These are phyloP conservation scores for Lichenostomus cassidix DNA, from an alignment of 2,113 vertebrate species.

Conservation along the genomic window DNA sequence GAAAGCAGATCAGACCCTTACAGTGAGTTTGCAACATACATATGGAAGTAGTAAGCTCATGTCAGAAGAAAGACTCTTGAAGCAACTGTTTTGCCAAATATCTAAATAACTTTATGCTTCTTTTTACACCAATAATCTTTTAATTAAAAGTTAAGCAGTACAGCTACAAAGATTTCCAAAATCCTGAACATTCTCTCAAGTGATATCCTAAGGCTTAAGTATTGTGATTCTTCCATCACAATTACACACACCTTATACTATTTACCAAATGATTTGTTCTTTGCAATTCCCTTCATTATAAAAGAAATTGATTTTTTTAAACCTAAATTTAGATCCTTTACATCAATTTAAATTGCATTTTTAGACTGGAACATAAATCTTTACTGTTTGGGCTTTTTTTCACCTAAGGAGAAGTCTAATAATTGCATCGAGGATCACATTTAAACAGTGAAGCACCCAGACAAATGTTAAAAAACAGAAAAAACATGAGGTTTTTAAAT, in stretches of 20 bases:
- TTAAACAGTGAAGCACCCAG: neutral
- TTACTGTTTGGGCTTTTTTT: neutral
- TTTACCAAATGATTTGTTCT: neutral
- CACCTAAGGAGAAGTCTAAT: neutral
- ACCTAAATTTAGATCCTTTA: neutral
- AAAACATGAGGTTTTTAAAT: neutral
- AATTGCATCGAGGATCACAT: neutral
- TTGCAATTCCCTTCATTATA: neutral
- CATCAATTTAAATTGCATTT: neutral
- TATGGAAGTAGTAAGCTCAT: neutral
- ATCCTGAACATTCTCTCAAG: neutral
- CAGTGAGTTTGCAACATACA: neutral
- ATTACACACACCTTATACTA: neutral
- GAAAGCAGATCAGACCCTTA: neutral
- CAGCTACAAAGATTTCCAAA: neutral
- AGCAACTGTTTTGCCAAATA: neutral
- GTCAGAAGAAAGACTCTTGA: neutral
- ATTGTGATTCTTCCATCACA: neutral
- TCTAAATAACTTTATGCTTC: neutral
- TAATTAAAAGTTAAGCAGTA: neutral
- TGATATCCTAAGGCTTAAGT: neutral
- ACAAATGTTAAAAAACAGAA: neutral
- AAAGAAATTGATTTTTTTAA: neutral
- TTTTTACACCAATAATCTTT: neutral
- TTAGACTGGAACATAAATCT: neutral